Evolutionary conservation across 2,888 invertebrate genomes (phyloP).

Genomic region (Torymus texanus): DNA sequence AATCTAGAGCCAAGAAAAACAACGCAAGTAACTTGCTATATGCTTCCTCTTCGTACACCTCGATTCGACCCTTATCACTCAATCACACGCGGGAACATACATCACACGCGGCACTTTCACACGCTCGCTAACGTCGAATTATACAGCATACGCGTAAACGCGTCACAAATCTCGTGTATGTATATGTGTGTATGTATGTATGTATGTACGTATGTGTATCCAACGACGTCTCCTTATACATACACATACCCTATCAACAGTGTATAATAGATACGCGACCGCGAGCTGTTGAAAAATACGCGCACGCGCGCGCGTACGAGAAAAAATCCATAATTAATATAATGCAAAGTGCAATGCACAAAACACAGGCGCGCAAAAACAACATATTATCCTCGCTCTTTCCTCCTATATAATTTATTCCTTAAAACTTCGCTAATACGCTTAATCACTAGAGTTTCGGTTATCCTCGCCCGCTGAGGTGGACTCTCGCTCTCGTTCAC

Average conservation of each 20-base stretch:
- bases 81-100: too few relatives aligned
- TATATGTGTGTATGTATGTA: background rate
- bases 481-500: constrained; percentile 40
- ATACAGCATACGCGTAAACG: background rate
- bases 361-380: background rate
- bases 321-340: too few relatives aligned
- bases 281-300: background rate
- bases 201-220: background rate
- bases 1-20: constrained; percentile 7
- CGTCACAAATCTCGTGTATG: constrained; percentile 1
- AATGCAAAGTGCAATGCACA: too few relatives aligned
- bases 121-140: too few relatives aligned
- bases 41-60: background rate
- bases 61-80: too few relatives aligned
- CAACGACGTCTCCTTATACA: too few relatives aligned
- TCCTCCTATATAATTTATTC: constrained; percentile 27
- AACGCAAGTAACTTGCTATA: background rate
- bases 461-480: constrained; percentile 58
- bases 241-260: too few relatives aligned
- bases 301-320: background rate
- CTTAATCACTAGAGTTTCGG: constrained; percentile 58
- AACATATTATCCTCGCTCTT: constrained; percentile 26
- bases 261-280: too few relatives aligned
- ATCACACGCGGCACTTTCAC: too few relatives aligned
- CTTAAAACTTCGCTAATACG: constrained; percentile 52